These are phyloP conservation scores for Hydropsyche betteni DNA, from an alignment of 2,888 invertebrate species.

Conservation along the genomic window DNA sequence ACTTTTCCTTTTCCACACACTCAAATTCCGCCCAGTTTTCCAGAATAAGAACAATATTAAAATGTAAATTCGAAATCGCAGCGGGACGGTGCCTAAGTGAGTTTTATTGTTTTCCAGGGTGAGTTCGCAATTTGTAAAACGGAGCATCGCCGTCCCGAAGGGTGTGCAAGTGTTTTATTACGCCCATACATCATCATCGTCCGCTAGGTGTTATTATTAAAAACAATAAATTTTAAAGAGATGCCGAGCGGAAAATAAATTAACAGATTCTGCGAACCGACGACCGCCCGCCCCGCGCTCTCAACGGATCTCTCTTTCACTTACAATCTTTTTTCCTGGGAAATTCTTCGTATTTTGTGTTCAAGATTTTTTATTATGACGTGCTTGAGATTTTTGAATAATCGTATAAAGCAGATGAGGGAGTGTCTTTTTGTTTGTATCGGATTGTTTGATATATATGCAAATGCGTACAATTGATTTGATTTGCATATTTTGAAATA, in stretches of 20 bases:
- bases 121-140: constrained; percentile 37
- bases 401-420: too few species aligned
- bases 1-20: not conserved
- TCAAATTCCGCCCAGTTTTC: not conserved
- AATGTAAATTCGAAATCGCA: constrained; percentile 23
- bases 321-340: too few species aligned
- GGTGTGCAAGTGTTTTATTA: constrained; percentile 46
- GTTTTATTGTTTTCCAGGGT: constrained; percentile 46
- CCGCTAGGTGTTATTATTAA: constrained; percentile 50
- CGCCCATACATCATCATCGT: constrained; percentile 49
- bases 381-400: too few species aligned
- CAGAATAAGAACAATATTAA: not conserved
- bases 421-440: too few species aligned
- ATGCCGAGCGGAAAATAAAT: constrained; percentile 46
- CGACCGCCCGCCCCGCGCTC: not conserved
- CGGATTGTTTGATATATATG: too few species aligned
- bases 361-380: too few species aligned
- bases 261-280: constrained; percentile 42
- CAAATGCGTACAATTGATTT: too few species aligned
- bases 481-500: too few species aligned
- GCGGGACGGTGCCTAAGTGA: constrained; percentile 40
- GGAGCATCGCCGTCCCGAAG: constrained; percentile 27
- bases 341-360: too few species aligned
- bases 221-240: constrained; percentile 51
- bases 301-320: not conserved